phyloP scores from a whole-genome alignment of 2,113 vertebrate genomes.

The Scomber japonicus region DNA sequence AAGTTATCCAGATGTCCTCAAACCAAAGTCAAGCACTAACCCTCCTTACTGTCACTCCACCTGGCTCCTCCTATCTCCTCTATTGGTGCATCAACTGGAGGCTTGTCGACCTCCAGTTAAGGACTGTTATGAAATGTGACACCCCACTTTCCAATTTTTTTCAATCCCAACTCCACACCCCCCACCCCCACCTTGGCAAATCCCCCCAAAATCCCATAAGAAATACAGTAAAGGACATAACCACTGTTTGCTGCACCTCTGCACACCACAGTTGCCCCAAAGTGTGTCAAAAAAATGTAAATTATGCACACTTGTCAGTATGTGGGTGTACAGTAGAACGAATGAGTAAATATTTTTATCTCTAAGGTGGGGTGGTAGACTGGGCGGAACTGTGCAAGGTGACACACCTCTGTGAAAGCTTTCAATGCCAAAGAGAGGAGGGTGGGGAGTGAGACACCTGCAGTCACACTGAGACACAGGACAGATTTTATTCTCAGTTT shows the following conservation, averaged over 20 bases:
- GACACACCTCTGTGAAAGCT: slow-evolving; percentile 65
- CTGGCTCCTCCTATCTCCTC: slow-evolving; percentile 61
- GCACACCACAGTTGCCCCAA: background rate
- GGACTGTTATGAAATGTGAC: slow-evolving; percentile 59
- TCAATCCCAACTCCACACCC: too few species aligned
- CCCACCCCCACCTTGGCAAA: too few species aligned
- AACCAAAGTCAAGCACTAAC: slow-evolving; percentile 33
- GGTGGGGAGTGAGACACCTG: slow-evolving; percentile 40
- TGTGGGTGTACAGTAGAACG: slow-evolving; percentile 7
- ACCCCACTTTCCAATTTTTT: background rate
- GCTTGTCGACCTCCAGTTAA: slow-evolving; percentile 1
- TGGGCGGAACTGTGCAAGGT: slow-evolving; percentile 47
- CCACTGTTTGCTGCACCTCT: background rate
- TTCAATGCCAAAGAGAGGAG: slow-evolving; percentile 18
- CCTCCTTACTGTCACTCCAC: background rate
- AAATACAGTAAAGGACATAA: background rate
- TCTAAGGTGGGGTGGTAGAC: slow-evolving; percentile 51
- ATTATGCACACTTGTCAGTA: background rate
- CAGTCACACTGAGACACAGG: slow-evolving; percentile 28
- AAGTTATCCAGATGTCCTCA: slow-evolving; percentile 31
- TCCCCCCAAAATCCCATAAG: too few species aligned
- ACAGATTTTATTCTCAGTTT: slow-evolving; percentile 18
- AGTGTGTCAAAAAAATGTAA: background rate
- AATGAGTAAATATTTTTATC: slow-evolving; percentile 51
- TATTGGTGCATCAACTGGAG: slow-evolving; percentile 39